These are phyloP conservation scores for Sepiola atlantica DNA, from an alignment of 2,888 invertebrate species.

Conservation along the genomic window DNA sequence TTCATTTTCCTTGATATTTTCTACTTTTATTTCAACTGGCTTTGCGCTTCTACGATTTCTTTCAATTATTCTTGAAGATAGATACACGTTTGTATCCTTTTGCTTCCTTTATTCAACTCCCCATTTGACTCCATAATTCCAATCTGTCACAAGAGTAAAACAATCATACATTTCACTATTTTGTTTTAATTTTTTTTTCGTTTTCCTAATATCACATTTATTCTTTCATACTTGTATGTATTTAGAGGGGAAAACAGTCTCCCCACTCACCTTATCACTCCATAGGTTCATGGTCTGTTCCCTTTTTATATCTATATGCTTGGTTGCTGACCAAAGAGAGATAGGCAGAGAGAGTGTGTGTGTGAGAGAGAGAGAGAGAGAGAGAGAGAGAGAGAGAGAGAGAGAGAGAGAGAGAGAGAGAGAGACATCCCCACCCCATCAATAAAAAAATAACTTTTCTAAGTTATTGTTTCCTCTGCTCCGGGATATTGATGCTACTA, in stretches of 20 bases:
- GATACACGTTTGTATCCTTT: constrained; percentile 35
- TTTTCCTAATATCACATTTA: background rate
- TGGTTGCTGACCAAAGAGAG: constrained; percentile 9
- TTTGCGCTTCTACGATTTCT: background rate
- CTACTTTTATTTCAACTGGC: background rate
- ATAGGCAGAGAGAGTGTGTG: too few relatives aligned
- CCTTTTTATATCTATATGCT: constrained; percentile 37
- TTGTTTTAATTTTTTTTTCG: background rate
- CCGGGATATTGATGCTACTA: background rate
- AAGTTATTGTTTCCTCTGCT: background rate
- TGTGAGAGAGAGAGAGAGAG: too few relatives aligned
- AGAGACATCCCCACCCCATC: too few relatives aligned
- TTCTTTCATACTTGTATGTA: background rate
- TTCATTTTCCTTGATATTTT: background rate
- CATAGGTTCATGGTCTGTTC: constrained; percentile 34
- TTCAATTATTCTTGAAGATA: constrained; percentile 22
- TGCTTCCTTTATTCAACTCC: background rate
- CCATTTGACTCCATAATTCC: background rate
- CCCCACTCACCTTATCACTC: constrained; percentile 2
- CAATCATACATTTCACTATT: constrained; percentile 39
- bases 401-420: too few relatives aligned
- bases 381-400: too few relatives aligned
- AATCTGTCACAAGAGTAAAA: constrained; percentile 41
- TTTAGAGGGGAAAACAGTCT: too few relatives aligned
- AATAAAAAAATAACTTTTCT: background rate